These are phyloP conservation scores for Drosophila elegans DNA, from an alignment of 1,140 invertebrate species.

Conservation along the genomic window DNA sequence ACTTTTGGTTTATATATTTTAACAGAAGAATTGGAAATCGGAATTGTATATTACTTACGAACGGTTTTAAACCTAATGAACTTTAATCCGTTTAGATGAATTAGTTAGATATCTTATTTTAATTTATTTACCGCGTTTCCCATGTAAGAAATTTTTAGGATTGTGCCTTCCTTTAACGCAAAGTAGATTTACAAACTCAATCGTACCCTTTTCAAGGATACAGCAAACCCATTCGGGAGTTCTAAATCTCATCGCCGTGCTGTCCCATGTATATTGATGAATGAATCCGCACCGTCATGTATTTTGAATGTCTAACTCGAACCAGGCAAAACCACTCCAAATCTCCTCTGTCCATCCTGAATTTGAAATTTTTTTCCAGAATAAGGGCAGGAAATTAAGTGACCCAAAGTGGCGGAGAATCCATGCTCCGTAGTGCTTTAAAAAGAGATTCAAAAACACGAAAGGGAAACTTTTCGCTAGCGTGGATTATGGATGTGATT, in stretches of 20 bases:
- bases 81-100: too few relatives aligned
- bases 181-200: neutral
- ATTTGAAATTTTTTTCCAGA: neutral
- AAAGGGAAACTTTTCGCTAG: neutral
- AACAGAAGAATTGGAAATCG: too few relatives aligned
- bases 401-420: neutral
- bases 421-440: too few relatives aligned
- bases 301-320: slow-evolving; percentile 1
- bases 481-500: neutral
- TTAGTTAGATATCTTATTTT: too few relatives aligned
- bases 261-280: slow-evolving; percentile 7
- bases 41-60: too few relatives aligned
- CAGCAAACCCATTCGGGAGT: neutral
- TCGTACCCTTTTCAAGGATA: neutral
- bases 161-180: too few relatives aligned
- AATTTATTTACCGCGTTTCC: too few relatives aligned
- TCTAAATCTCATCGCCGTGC: neutral
- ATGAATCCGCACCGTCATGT: neutral
- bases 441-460: too few relatives aligned
- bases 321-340: neutral
- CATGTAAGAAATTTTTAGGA: too few relatives aligned
- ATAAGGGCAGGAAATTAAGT: neutral
- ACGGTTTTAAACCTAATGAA: too few relatives aligned
- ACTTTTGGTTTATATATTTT: too few relatives aligned
- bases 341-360: neutral